A percentile compares a stretch with the other conserved stretches of the same genome.
Conservation (phyloP, 2,888 invertebrate species). For the Spodoptera littoralis region DNA sequence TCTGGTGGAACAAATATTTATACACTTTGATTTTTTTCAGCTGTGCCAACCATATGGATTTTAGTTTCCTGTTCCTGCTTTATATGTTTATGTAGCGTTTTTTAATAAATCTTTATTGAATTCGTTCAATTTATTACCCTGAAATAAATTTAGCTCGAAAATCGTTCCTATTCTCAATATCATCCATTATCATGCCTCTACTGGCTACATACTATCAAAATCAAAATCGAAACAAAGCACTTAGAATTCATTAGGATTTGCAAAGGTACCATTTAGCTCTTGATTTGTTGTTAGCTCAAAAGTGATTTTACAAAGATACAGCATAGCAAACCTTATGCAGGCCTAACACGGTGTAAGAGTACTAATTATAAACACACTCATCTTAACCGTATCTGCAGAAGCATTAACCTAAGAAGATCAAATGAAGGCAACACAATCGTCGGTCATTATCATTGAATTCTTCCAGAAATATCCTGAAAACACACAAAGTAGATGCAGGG, state of each 20-base stretch:
- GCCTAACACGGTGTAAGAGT: neutral
- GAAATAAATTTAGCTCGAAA: too few relatives aligned
- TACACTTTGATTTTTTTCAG: slow-evolving; percentile 9
- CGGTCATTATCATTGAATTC: slow-evolving; percentile 10
- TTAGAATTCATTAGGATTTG: too few relatives aligned
- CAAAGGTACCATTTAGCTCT: too few relatives aligned
- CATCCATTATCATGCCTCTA: too few relatives aligned
- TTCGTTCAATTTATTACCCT: too few relatives aligned
- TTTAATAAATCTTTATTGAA: too few relatives aligned
- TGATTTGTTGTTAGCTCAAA: too few relatives aligned
- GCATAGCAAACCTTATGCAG: neutral
- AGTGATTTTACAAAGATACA: neutral
- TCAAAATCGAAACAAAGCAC: too few relatives aligned
- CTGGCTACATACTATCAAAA: too few relatives aligned
- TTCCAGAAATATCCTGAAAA: slow-evolving; percentile 28
- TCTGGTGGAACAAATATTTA: slow-evolving; percentile 43
- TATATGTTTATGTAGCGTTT: too few relatives aligned
- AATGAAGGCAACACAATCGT: slow-evolving; percentile 18
- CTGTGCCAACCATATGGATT: slow-evolving; percentile 3
- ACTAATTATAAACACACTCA: slow-evolving; percentile 5
- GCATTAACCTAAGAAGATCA: slow-evolving; percentile 4
- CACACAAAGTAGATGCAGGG: slow-evolving; percentile 1
- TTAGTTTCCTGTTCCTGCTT: neutral
- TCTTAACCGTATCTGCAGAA: neutral
- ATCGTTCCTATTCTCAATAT: too few relatives aligned